Evolutionary conservation across 2,888 invertebrate genomes (phyloP).

Genomic region (Pimpla rufipes): DNA sequence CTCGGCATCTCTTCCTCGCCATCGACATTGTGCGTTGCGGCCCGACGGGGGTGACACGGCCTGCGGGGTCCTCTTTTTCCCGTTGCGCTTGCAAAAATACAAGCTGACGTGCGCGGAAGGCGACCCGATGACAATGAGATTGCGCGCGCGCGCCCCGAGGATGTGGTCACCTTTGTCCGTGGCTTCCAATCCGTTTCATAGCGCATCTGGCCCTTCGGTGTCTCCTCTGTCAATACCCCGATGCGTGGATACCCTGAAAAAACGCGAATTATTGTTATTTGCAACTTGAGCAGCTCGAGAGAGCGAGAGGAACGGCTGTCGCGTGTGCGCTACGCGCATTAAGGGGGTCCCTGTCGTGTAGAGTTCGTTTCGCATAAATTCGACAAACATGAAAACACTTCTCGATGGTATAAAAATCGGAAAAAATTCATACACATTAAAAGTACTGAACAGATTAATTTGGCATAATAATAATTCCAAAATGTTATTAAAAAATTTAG

Average conservation of each 20-base stretch:
- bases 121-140: slow-evolving; percentile 75
- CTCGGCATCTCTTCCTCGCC: neutral
- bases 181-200: slow-evolving; percentile 72
- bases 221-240: slow-evolving; percentile 66
- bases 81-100: slow-evolving; percentile 51
- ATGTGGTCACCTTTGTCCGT: slow-evolving; percentile 74
- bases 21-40: neutral
- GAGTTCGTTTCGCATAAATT: too few relatives aligned
- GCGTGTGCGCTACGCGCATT: slow-evolving; percentile 27
- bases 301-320: slow-evolving; percentile 34
- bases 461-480: too few relatives aligned
- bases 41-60: slow-evolving; percentile 4
- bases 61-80: neutral
- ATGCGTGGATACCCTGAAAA: neutral
- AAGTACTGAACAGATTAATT: too few relatives aligned
- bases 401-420: too few relatives aligned
- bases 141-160: slow-evolving; percentile 71
- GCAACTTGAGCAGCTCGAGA: neutral
- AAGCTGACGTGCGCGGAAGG: slow-evolving; percentile 69
- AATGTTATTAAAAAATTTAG: too few relatives aligned
- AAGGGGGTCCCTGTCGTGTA: too few relatives aligned
- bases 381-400: too few relatives aligned
- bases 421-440: too few relatives aligned
- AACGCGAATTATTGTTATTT: slow-evolving; percentile 11
- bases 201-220: slow-evolving; percentile 69